phyloP scores from a whole-genome alignment of 2,888 invertebrate species.

The Sesia bembeciformis region DNA sequence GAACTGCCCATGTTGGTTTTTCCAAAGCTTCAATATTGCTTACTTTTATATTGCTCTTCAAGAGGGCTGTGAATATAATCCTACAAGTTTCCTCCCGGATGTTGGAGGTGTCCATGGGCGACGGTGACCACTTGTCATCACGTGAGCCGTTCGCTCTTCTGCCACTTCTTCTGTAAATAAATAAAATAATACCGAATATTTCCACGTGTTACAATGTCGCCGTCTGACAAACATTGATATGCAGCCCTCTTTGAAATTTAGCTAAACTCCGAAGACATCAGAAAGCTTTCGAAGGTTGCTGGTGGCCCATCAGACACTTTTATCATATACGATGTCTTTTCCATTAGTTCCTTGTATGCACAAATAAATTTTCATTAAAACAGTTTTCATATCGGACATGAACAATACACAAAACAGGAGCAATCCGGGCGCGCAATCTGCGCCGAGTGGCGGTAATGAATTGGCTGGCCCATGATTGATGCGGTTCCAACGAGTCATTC shows the following conservation, averaged over 20 bases:
- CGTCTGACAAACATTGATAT: too few relatives aligned
- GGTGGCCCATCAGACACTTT: too few relatives aligned
- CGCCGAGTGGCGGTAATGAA: constrained; percentile 66
- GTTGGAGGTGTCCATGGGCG: neutral
- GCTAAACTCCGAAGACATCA: too few relatives aligned
- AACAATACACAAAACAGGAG: neutral
- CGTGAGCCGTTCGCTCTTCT: neutral
- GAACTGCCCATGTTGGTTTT: too few relatives aligned
- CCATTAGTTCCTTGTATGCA: neutral
- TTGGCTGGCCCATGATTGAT: constrained; percentile 66
- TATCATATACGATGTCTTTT: too few relatives aligned
- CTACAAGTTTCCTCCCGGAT: neutral
- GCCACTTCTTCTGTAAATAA: neutral
- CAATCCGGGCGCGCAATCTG: constrained; percentile 39
- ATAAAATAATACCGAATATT: neutral
- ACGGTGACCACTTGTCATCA: neutral
- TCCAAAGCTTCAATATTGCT: too few relatives aligned
- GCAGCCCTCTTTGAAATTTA: too few relatives aligned
- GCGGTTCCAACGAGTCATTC: constrained; percentile 46
- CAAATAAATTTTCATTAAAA: neutral
- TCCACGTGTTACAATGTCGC: too few relatives aligned
- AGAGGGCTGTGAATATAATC: neutral
- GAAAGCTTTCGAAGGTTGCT: too few relatives aligned
- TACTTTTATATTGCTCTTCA: neutral
- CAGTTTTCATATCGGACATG: neutral